Base-by-base conservation (phyloP, 2,113 vertebrate species). In the Hirundichthys speculiger region DNA sequence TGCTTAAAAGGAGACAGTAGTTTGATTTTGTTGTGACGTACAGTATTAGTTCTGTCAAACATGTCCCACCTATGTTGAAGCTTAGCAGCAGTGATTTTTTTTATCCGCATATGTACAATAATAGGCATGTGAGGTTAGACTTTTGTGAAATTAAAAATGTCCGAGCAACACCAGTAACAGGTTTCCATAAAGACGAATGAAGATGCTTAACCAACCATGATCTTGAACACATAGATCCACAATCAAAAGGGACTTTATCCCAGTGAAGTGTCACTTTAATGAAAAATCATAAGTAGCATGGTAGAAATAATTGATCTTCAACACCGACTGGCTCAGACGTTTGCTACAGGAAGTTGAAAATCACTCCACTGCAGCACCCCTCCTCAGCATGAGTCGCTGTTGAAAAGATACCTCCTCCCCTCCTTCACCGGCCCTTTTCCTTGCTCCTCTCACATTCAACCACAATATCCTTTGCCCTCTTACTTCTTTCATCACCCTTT, bases 291-390 rank as follows among this genome's bases (percentile, higher is more conserved):
- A 13, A 59, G 49, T 10, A 43, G 11, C 24, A n/a, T 22, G 20
- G 40, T 46, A 50, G 49, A 69, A 73, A 51, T 48, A 53, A 56
- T 59, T 30, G 18, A 34, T 59, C 3, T 20, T 11, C 13, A 40
- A 4, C 43, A 39, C 43, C 14, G 8, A 16, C 46, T 49, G 19
- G 43, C 40, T 39, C 45, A 78, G 78, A 78, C 48, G 59, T 79
- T 22, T 78, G 8, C 67, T 34, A 30, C 18, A 49, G 42, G 42
- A 61, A 64, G 49, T 55, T 43, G 41, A 77, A 74, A 87, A 82
- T 80, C 76, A 55, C 65, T 86, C 84, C 88, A 84, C 87, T 49
- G 69, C 73, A 72, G 66, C 75, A 69, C 56, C 72, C n/a, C 73
- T 70, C 57, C 46, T 68, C 73, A 75, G 75, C 81, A 80, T 86